Percentiles rank a stretch among this genome's conserved stretches.
These are phyloP conservation scores for Vanessa atalanta DNA, from an alignment of 1,140 invertebrate species.

Conservation along the genomic window DNA sequence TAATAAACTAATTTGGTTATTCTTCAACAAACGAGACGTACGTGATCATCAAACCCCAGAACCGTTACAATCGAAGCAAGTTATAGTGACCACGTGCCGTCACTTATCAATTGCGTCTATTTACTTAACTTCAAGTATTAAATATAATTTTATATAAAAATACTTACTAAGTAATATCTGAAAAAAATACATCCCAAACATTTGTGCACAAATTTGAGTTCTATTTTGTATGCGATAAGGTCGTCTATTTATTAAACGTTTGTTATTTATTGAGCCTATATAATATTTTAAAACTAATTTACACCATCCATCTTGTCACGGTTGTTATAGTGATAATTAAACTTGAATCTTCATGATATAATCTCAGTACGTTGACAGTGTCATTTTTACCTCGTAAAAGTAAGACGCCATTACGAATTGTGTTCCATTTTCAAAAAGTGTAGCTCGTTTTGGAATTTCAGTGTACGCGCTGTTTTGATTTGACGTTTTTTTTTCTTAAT, in stretches of 20 bases:
- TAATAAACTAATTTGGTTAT: too few species aligned
- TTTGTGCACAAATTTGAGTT: neutral
- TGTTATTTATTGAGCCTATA: neutral
- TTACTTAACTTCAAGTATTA: too few species aligned
- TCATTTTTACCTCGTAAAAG: neutral
- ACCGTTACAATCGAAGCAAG: too few species aligned
- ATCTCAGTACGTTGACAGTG: neutral
- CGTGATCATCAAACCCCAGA: too few species aligned
- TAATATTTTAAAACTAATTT: neutral
- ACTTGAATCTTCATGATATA: neutral
- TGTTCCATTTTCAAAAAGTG: neutral
- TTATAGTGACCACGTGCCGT: too few species aligned
- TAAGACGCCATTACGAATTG: neutral
- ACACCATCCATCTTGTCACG: conserved; percentile 6
- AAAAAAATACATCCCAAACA: too few species aligned
- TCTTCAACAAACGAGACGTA: too few species aligned
- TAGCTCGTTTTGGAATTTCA: neutral
- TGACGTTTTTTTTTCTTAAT: neutral
- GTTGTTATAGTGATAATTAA: neutral
- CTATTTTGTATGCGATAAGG: neutral
- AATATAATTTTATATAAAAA: too few species aligned
- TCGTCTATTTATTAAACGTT: neutral
- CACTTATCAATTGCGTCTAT: too few species aligned
- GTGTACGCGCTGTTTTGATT: neutral
- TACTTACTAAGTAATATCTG: too few species aligned